Base-by-base conservation (phyloP, 2,888 invertebrate species). In the Himalopsyche kuldschensis region DNA sequence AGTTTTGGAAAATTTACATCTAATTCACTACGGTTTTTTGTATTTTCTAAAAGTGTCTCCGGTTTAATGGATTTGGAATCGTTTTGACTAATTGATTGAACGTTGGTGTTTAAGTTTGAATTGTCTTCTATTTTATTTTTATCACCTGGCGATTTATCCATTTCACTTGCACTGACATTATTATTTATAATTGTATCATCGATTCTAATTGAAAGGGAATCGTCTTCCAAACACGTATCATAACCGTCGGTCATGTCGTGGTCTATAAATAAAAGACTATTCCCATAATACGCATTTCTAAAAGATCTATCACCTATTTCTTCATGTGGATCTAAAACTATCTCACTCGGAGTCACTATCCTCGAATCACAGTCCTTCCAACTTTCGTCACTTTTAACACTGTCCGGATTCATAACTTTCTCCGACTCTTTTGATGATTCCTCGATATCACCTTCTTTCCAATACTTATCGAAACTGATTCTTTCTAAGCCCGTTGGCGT, bases 171-270 rank as follows among this genome's bases (percentile, higher is more conserved):
- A 30, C 76, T 75, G n/a, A 81, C 27, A 46, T 85, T 86, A 30
- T 85, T 86, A 35, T 86, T 86, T 3, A 80, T 83, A 69, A 79
- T 75, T 78, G 80, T 84, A 47, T 81, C 82, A 8, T 86, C 86
- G 17, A 80, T 84, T 81, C 79, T 86, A 15, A 79, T 46, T 2
- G 85, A 85, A 55, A 91, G 90, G 75, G 93, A 91, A 82, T 93
- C 93, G 83, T 94, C 94, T 86, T 94, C 94, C 83, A 93, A 88
- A 88, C 94, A 94, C 4, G 94, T 94, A 89, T 94, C 94, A 88
- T 94, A 94, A 82, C 92, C 93, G 82, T 92, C 92, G 6, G 55
- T 55, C 86, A 91, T 89, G 87, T 92, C 92, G 86, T 92, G 92
- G 88, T 92, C 92, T 84, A 92, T 92, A 86, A 89, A 92, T 69